phyloP scores from a whole-genome alignment of 1,140 invertebrate species.

The Drosophila hydei region DNA sequence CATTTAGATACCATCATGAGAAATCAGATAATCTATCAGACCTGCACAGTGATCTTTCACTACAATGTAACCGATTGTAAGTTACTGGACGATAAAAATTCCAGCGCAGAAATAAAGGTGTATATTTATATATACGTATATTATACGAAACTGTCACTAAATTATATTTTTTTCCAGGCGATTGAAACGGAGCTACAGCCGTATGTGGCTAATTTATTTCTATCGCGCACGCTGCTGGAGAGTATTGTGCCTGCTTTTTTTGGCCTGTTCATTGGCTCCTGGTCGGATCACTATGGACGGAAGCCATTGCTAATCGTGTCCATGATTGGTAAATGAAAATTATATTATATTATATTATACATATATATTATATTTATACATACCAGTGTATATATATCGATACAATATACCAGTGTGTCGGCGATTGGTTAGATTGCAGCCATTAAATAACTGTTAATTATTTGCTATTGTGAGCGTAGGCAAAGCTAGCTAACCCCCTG shows the following conservation, averaged over 20 bases:
- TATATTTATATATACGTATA: neutral
- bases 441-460: too few species aligned
- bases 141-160: neutral
- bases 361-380: too few species aligned
- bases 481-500: too few species aligned
- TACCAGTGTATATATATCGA: too few species aligned
- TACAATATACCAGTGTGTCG: neutral
- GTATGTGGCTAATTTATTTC: constrained; percentile 86
- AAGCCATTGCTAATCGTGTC: constrained; percentile 87
- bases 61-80: constrained; percentile 85
- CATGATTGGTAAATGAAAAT: constrained; percentile 84
- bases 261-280: constrained; percentile 88
- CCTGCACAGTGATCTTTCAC: constrained; percentile 84
- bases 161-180: constrained; percentile 48
- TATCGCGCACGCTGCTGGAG: constrained; percentile 86
- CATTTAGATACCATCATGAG: constrained; percentile 85
- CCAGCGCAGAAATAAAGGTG: constrained; percentile 84
- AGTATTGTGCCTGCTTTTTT: constrained; percentile 87
- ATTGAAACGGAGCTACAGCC: constrained; percentile 87
- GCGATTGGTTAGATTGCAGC: neutral
- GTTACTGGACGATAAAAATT: constrained; percentile 84
- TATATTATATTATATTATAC: too few species aligned
- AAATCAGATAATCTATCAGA: constrained; percentile 85
- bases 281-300: constrained; percentile 90
- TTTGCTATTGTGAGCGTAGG: too few species aligned